Conservation (phyloP, 2,888 invertebrate species). For the Lottia scabra region DNA sequence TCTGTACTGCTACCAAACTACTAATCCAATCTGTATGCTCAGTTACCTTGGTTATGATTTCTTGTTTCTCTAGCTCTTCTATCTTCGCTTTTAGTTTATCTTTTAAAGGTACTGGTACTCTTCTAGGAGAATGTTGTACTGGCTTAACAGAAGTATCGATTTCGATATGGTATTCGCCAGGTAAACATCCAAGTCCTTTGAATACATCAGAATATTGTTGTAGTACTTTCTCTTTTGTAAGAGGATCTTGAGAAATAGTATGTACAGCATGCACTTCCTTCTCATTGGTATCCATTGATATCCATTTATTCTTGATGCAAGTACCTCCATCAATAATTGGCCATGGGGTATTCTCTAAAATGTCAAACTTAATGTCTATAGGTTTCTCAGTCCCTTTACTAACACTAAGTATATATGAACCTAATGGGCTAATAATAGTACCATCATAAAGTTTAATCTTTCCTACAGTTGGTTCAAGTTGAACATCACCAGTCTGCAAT, state of each 20-base stretch:
- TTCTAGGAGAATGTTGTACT: constrained; percentile 27
- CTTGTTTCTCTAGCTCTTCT: constrained; percentile 17
- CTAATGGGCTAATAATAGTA: neutral
- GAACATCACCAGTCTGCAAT: neutral
- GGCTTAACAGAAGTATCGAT: constrained; percentile 18
- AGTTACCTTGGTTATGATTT: constrained; percentile 16
- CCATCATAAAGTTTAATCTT: neutral
- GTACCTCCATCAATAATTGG: neutral
- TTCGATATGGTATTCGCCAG: constrained; percentile 27
- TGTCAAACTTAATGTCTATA: neutral
- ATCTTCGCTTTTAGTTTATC: constrained; percentile 24
- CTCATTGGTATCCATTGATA: neutral
- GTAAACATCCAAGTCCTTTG: constrained; percentile 29
- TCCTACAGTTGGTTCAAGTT: neutral
- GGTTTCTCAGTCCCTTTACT: neutral
- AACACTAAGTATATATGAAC: neutral
- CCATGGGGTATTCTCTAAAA: neutral
- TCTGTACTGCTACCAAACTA: no score
- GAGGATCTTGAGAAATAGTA: neutral
- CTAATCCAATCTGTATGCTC: no score
- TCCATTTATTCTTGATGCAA: neutral
- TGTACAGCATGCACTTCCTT: neutral
- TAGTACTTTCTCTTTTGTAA: constrained; percentile 6
- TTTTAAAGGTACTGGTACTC: constrained; percentile 29
- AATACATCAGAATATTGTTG: no score